These are phyloP conservation scores for Sebastes melanostomus DNA, from an alignment of 2,797 vertebrate species.

Conservation along the genomic window DNA sequence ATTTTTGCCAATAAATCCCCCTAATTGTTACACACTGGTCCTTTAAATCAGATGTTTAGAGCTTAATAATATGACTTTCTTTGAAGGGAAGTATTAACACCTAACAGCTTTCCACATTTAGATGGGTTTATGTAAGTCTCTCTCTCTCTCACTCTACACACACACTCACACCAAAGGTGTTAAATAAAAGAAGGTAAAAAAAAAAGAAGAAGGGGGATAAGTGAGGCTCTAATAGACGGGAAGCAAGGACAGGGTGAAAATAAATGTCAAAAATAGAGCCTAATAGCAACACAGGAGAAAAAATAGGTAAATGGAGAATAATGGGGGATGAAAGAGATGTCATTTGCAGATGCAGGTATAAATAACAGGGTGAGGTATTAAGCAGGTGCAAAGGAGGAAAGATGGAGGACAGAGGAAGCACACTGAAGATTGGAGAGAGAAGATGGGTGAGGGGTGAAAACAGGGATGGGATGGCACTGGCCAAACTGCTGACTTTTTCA, in stretches of 20 bases:
- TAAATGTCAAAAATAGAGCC: slow-evolving; percentile 56
- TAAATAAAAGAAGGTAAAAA: slow-evolving; percentile 30
- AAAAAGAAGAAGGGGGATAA: slow-evolving; percentile 12
- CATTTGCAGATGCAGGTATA: slow-evolving; percentile 65
- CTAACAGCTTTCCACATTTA: not conserved
- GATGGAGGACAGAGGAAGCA: slow-evolving; percentile 14
- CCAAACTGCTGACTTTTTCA: slow-evolving; percentile 79
- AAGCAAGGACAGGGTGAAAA: slow-evolving; percentile 34
- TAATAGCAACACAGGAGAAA: slow-evolving; percentile 50
- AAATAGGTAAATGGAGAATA: slow-evolving; percentile 66
- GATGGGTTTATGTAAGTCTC: not conserved
- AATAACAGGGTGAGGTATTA: slow-evolving; percentile 60
- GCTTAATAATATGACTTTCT: not conserved
- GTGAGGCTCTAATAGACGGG: slow-evolving; percentile 33
- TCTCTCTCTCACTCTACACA: not conserved
- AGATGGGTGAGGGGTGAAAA: slow-evolving; percentile 46
- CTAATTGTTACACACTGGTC: not conserved
- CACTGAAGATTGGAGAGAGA: slow-evolving; percentile 45
- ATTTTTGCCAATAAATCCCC: no score
- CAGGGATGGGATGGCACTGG: slow-evolving; percentile 59
- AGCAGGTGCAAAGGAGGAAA: slow-evolving; percentile 27
- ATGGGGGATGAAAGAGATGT: slow-evolving; percentile 61
- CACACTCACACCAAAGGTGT: slow-evolving; percentile 19
- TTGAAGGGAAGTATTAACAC: not conserved
- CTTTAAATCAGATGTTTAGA: not conserved